Conservation (phyloP, 2,797 vertebrate species). For the Emydoidea blandingii region DNA sequence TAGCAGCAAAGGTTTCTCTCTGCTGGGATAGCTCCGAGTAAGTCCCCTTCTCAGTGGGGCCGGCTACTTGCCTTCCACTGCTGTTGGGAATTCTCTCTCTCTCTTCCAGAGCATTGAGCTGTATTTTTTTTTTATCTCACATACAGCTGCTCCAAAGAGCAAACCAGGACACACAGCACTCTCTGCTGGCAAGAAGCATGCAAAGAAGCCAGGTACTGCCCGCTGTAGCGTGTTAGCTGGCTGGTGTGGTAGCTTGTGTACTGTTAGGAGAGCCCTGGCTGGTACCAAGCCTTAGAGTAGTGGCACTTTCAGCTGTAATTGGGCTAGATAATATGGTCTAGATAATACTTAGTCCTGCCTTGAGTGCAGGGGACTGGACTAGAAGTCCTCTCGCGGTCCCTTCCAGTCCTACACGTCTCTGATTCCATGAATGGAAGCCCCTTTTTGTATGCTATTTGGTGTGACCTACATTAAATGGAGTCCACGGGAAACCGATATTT, state of each 20-base stretch:
- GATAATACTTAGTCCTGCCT: not conserved
- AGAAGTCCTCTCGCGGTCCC: not conserved
- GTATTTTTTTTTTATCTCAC: not conserved
- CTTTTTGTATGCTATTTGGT: not conserved
- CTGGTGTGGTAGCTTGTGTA: not conserved
- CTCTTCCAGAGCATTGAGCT: conserved; percentile 8
- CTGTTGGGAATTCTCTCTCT: not conserved
- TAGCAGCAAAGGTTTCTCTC: no score
- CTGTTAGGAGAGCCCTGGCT: not conserved
- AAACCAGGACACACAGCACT: conserved; percentile 60
- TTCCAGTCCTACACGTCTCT: no score
- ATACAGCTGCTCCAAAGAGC: conserved; percentile 36
- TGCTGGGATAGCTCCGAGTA: no score
- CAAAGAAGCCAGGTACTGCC: conserved; percentile 66
- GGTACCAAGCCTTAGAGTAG: rapidly evolving
- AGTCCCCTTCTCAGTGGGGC: rapidly evolving
- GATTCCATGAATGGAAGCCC: not conserved
- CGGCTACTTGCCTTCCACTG: not conserved
- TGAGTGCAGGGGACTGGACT: not conserved
- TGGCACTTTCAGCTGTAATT: not conserved
- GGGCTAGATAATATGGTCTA: not conserved
- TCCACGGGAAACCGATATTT: rapidly evolving
- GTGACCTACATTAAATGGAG: rapidly evolving
- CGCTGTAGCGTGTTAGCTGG: no score
- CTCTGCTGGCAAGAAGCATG: conserved; percentile 64